Percentiles rank a stretch among this genome's conserved stretches.
These are phyloP conservation scores for Epinotia bilunana DNA, from an alignment of 2,888 invertebrate genomes.

Conservation along the genomic window DNA sequence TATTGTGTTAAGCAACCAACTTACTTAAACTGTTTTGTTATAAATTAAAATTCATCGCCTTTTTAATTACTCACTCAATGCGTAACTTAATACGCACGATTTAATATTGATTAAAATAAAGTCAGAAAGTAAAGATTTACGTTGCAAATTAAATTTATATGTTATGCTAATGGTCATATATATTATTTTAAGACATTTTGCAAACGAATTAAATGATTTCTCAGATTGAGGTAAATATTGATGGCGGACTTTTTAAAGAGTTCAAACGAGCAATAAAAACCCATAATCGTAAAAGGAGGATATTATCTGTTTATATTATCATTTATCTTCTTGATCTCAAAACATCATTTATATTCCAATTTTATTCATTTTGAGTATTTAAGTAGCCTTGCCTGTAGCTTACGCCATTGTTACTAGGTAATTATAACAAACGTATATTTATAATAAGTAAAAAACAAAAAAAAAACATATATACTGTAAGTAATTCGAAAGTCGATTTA, in stretches of 20 bases:
- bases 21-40: background rate
- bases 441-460: no score
- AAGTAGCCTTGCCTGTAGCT: no score
- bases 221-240: conserved; percentile 5
- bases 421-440: no score
- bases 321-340: conserved; percentile 32
- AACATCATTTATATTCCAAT: conserved; percentile 27
- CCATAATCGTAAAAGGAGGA: conserved; percentile 29
- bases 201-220: conserved; percentile 3
- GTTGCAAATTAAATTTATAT: background rate
- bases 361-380: conserved; percentile 10
- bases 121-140: background rate
- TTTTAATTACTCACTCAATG: background rate
- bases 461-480: no score
- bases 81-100: background rate
- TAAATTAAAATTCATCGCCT: no score
- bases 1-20: background rate
- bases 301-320: conserved; percentile 14
- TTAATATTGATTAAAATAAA: background rate
- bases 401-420: no score
- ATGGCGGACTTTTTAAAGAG: background rate
- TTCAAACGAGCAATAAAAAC: conserved; percentile 27
- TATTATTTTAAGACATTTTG: conserved; percentile 4
- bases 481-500: no score
- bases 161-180: background rate